These are phyloP conservation scores for Saxidomus purpurata DNA, from an alignment of 1,140 invertebrate genomes.

Conservation along the genomic window DNA sequence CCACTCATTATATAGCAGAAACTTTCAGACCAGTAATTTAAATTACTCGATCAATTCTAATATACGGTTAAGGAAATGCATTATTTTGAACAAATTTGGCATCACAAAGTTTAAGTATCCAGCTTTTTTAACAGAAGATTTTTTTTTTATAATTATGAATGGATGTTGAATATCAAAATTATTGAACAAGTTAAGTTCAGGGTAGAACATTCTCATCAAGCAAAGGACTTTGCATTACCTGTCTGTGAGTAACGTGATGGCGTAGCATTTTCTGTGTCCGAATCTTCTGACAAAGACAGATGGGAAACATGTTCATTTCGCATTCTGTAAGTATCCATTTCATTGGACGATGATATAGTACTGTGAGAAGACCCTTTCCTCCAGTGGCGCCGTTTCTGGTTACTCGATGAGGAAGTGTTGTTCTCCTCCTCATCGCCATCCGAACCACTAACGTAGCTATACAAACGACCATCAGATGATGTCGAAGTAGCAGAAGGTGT, in stretches of 20 bases:
- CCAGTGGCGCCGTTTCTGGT: conserved; percentile 52
- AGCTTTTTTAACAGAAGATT: too few species aligned
- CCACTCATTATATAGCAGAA: too few species aligned
- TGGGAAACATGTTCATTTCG: conserved; percentile 70
- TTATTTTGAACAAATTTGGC: too few species aligned
- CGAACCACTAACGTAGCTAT: conserved; percentile 81
- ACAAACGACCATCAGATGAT: conserved; percentile 59
- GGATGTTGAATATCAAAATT: too few species aligned
- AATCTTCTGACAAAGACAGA: conserved; percentile 72
- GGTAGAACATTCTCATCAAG: neutral
- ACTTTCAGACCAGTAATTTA: too few species aligned
- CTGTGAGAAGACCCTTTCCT: conserved; percentile 68
- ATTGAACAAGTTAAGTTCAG: too few species aligned
- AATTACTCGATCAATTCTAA: too few species aligned
- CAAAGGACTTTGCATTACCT: conserved; percentile 50
- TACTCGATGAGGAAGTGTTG: conserved; percentile 56
- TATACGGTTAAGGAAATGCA: too few species aligned
- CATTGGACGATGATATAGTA: conserved; percentile 75
- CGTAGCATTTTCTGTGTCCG: conserved; percentile 57
- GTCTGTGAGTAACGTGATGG: conserved; percentile 23
- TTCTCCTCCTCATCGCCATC: conserved; percentile 81
- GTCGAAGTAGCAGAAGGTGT: conserved; percentile 39
- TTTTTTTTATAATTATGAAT: too few species aligned
- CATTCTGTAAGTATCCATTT: conserved; percentile 69
- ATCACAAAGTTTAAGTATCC: too few species aligned